Conservation (phyloP, 2,113 vertebrate genomes). For the Pelmatolapia mariae region DNA sequence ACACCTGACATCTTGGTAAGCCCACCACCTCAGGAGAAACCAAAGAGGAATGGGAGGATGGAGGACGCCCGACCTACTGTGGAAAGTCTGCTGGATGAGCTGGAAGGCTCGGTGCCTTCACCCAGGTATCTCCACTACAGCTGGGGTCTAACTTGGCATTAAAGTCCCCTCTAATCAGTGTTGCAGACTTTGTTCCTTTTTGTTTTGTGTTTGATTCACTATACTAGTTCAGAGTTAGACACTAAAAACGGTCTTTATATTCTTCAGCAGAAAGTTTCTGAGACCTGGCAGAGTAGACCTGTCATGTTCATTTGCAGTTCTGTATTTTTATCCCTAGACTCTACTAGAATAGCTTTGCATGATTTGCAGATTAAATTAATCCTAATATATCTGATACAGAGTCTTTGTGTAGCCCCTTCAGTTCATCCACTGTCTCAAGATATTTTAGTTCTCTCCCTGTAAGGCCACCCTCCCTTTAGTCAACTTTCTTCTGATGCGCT, state of each 20-base stretch:
- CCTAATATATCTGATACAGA: neutral
- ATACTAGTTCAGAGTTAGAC: neutral
- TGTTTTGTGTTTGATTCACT: neutral
- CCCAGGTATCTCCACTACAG: slow-evolving; percentile 73
- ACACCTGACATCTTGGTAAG: slow-evolving; percentile 70
- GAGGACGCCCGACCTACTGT: slow-evolving; percentile 87
- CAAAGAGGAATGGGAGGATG: slow-evolving; percentile 81
- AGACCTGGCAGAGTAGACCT: neutral
- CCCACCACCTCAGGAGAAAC: slow-evolving; percentile 79
- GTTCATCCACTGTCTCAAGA: neutral
- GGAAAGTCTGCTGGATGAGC: slow-evolving; percentile 90
- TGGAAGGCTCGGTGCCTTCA: slow-evolving; percentile 90
- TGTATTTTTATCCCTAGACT: neutral
- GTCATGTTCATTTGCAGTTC: neutral
- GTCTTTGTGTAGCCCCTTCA: neutral
- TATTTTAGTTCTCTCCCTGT: neutral
- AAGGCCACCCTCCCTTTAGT: neutral
- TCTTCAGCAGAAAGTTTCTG: fast-evolving
- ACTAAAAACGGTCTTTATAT: neutral
- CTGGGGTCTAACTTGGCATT: neutral
- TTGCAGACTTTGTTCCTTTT: neutral
- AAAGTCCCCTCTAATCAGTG: neutral
- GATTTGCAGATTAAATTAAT: neutral
- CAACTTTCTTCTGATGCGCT: fast-evolving
- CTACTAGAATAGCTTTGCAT: neutral